Base-by-base conservation (phyloP, 2,113 vertebrate species). In the Pseudorectes ferrugineus region DNA sequence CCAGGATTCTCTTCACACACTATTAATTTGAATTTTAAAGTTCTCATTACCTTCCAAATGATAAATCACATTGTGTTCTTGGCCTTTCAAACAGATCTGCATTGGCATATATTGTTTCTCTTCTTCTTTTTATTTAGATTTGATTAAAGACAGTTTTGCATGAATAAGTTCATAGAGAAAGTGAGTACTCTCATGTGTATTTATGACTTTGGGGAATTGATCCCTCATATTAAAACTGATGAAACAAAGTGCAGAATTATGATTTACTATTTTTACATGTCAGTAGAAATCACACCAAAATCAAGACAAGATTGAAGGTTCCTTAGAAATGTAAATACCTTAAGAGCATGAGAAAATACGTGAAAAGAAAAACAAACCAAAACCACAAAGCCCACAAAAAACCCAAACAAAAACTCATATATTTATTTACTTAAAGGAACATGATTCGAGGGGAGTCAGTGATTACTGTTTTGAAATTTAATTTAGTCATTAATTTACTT, bases 101-200 rank as follows among this genome's bases (percentile, higher is more conserved):
- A 46, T 43, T 59, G 55, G 40, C 28, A 80, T 72, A 49, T 79
- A 76, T 90, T 77, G 19, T 79, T 93, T 83, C 26, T 86, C 29
- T 80, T 85, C 46, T 70, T 55, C 25, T 86, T 49, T 85, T 61
- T 85, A 71, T 95, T 93, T 95, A 89, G 40, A 91, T 58, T 67
- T 82, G n/a, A 84, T 94, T 95, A 96, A 94, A 90, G 72, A 68
- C 49, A 79, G 24, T 84, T 91, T 93, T 91, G n/a, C 29, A 76
- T 85, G 6, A 62, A 52, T 48, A 93, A 82, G 28, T 88, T 86
- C 11, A 49, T 19, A 85, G 36, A 66, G 38, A 62, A 95, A 70
- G 16, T 59, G 36, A 78, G 16, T 54, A 80, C 19, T 88, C 66
- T 67, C 51, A 46, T 45, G 51, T 33, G 12, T 52, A 52, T 95